Base-by-base conservation (phyloP, 2,888 invertebrate genomes). In the Drosophila heteroneura region DNA sequence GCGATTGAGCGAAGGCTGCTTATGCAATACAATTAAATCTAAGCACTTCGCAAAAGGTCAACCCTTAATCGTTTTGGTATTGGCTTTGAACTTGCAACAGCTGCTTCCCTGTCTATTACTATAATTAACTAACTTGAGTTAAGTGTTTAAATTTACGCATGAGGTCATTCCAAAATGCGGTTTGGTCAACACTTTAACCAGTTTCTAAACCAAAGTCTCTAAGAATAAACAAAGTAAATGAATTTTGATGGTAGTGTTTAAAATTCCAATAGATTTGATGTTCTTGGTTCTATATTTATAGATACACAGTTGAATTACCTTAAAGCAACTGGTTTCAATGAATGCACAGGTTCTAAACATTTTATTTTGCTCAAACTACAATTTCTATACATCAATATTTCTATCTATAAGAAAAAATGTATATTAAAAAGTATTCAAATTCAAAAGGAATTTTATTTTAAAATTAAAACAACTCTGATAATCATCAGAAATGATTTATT, bases 51-150 rank as follows among this genome's bases (percentile, higher is more conserved):
- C n/a, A 39, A 61, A 73, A 78, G 69, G 79, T 85, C 85, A 79
- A 63, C 26, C 66, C 49, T 60, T 3, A 61, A 64, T 51, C 41
- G 32, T 57, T 60, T 22, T 44, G 59, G 10, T 47, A 66, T 54
- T 76, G 41, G 62, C 66, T 83, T 77, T 74, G 66, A 81, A 74
- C 81, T 74, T 69, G 85, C 64, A 72, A 39, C n/a, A 26, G 2
- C 51, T n/a, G 59, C 58, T 57, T 44, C 9, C 37, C 44, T 52
- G 47, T 39, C 51, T 32, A 64, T 32, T 56, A 35, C 35, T 35
- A 56, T 51, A 74, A 74, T 82, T 82, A 74, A 77, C 61, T 78
- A 44, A 70, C 66, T 59, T 58, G 37, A 33, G 14, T 66, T 41
- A 37, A 58, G 52, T 60, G 32, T 76, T 70, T 37, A 51, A 39